phyloP scores from a whole-genome alignment of 2,113 vertebrate species.

The Charadrius vociferus region DNA sequence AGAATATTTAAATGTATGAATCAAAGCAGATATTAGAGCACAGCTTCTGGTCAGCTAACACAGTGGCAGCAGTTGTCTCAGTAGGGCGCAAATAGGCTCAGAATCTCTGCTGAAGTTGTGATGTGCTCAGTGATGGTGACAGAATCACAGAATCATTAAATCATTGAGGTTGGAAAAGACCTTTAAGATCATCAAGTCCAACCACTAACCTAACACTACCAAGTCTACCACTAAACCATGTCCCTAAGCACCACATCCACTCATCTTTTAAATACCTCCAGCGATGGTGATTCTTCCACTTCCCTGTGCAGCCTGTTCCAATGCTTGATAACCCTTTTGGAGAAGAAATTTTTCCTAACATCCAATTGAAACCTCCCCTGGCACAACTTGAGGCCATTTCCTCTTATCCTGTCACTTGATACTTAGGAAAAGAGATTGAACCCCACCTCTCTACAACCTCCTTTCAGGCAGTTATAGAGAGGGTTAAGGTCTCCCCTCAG shows the following conservation, averaged over 20 bases:
- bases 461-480: not conserved
- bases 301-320: not conserved
- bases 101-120: not conserved
- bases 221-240: not conserved
- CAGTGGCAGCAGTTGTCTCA: not conserved
- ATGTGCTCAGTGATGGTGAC: not conserved
- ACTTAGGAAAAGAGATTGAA: not conserved
- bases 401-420: fast-evolving
- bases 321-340: not conserved
- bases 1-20: not conserved
- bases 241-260: not conserved
- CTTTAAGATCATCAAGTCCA: not conserved
- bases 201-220: not conserved
- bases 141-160: not conserved
- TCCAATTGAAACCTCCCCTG: not conserved
- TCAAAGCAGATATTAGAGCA: not conserved
- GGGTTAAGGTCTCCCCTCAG: fast-evolving
- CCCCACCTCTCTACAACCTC: too few species aligned
- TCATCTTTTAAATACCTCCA: not conserved
- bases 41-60: not conserved
- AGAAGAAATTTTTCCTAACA: not conserved
- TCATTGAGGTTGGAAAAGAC: not conserved
- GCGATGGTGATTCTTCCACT: not conserved
- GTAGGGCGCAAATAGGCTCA: not conserved
- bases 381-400: not conserved